phyloP scores from a whole-genome alignment of 2,113 vertebrate genomes.

The Stegostoma tigrinum region DNA sequence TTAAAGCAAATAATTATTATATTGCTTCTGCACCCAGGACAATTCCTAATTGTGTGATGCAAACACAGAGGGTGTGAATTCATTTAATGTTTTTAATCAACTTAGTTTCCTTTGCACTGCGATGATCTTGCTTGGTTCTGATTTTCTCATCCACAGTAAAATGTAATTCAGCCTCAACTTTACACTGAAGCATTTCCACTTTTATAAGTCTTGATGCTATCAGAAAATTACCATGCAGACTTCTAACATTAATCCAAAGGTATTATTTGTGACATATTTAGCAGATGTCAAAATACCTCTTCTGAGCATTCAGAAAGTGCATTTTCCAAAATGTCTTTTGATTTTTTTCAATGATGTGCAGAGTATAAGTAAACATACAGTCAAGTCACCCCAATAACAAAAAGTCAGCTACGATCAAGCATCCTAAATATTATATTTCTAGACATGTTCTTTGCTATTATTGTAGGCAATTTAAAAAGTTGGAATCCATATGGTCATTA shows the following conservation, averaged over 20 bases:
- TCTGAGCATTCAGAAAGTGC: too few relatives aligned
- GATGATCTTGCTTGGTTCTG: neutral
- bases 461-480: neutral
- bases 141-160: neutral
- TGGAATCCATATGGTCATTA: neutral
- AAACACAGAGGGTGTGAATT: neutral
- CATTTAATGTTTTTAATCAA: neutral
- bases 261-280: neutral
- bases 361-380: neutral
- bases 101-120: neutral
- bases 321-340: neutral
- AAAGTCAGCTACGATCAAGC: neutral
- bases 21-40: neutral
- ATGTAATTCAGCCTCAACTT: neutral
- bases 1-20: neutral
- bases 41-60: neutral
- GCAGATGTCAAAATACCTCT: neutral
- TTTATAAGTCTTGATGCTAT: neutral
- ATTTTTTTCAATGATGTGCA: neutral
- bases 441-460: neutral
- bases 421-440: neutral
- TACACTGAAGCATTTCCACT: neutral
- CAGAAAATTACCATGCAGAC: neutral
- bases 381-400: neutral
- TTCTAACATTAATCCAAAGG: neutral